These are phyloP conservation scores for Cosmopolites sordidus DNA, from an alignment of 2,888 invertebrate species.

Conservation along the genomic window DNA sequence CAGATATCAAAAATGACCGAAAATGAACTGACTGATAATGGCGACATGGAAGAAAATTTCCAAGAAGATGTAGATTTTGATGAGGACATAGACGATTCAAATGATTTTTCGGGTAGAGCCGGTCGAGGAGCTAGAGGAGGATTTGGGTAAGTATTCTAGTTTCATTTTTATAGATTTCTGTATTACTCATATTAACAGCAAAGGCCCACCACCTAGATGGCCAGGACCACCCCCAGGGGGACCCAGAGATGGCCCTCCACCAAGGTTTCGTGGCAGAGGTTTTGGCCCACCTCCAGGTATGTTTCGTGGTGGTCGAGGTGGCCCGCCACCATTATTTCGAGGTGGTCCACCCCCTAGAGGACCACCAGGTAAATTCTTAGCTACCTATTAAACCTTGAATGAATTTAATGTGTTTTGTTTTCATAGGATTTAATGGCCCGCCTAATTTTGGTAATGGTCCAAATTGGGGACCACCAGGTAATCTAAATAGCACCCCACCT, in stretches of 20 bases:
- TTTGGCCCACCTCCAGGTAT: slow-evolving; percentile 48
- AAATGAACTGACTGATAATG: slow-evolving; percentile 12
- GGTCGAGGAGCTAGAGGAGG: slow-evolving; percentile 46
- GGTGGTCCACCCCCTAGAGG: slow-evolving; percentile 40
- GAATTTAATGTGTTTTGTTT: neutral
- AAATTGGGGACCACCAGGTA: slow-evolving; percentile 55
- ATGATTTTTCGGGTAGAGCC: slow-evolving; percentile 50
- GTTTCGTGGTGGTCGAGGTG: slow-evolving; percentile 49
- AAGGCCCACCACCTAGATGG: slow-evolving; percentile 24
- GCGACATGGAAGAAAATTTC: slow-evolving; percentile 37
- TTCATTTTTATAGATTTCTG: neutral
- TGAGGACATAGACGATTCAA: slow-evolving; percentile 49
- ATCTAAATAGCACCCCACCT: slow-evolving; percentile 50
- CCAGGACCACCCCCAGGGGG: slow-evolving; percentile 42
- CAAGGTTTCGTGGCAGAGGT: slow-evolving; percentile 64
- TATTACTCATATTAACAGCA: neutral
- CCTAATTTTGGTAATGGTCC: slow-evolving; percentile 53
- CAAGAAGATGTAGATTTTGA: slow-evolving; percentile 43
- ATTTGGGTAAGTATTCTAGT: slow-evolving; percentile 46
- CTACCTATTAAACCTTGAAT: neutral
- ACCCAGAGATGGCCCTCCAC: slow-evolving; percentile 53
- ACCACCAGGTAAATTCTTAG: slow-evolving; percentile 9
- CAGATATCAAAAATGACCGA: slow-evolving; percentile 7
- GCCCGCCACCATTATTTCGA: slow-evolving; percentile 50
- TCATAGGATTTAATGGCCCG: slow-evolving; percentile 50